Evolutionary conservation across 1,140 invertebrate genomes (phyloP).

Genomic region (Hypsibius dujardini): DNA sequence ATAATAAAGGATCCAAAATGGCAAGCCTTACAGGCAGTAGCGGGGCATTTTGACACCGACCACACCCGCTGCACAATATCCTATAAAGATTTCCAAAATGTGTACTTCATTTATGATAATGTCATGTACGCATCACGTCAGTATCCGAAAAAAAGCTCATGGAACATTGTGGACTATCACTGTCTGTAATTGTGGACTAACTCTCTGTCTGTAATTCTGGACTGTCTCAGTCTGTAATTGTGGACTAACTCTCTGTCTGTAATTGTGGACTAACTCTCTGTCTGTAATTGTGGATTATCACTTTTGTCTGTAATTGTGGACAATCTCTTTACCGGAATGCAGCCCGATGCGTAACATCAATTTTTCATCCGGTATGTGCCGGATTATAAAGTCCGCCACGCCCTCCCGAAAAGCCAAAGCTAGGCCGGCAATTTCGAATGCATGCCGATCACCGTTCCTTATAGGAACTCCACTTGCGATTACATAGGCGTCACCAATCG

Average conservation of each 20-base stretch:
- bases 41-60: conserved; percentile 15
- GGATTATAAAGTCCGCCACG: neutral
- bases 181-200: no score
- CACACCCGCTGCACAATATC: conserved; percentile 9
- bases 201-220: no score
- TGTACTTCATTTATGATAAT: no score
- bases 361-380: neutral
- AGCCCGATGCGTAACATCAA: conserved; percentile 9
- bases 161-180: no score
- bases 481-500: conserved; percentile 26
- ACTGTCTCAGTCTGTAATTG: no score
- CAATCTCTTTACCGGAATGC: conserved; percentile 12
- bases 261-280: no score
- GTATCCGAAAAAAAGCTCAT: no score
- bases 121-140: no score
- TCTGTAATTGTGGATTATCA: no score
- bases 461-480: conserved; percentile 19
- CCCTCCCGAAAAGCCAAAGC: neutral
- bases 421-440: conserved; percentile 1
- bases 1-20: neutral
- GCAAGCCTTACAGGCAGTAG: conserved; percentile 7
- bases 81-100: no score
- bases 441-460: neutral
- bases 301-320: no score
- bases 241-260: no score